These are phyloP conservation scores for Pitta sordida DNA, from an alignment of 2,113 vertebrate genomes.

Conservation along the genomic window DNA sequence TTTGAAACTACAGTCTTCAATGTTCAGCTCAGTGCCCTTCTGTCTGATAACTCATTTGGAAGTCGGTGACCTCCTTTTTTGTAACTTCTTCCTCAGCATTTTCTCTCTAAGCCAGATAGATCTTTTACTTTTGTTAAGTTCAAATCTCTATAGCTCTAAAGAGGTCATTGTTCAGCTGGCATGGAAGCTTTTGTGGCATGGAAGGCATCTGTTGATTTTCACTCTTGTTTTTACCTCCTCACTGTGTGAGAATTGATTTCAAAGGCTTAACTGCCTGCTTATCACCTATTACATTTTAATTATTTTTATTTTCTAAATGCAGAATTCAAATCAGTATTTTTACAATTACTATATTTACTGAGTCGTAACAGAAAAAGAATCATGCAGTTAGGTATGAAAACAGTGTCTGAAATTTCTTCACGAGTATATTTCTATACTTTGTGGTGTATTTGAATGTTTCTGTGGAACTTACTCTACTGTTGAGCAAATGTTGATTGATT, in stretches of 20 bases:
- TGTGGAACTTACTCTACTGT: background rate
- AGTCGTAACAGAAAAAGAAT: background rate
- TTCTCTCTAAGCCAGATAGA: background rate
- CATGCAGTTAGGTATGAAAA: background rate
- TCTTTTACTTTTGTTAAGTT: background rate
- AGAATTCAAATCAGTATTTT: background rate
- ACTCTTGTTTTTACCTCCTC: background rate
- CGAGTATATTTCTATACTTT: background rate
- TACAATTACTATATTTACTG: background rate
- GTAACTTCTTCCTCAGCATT: background rate
- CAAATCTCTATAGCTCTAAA: background rate
- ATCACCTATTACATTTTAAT: background rate
- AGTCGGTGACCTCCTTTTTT: background rate
- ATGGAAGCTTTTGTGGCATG: background rate
- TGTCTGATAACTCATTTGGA: background rate
- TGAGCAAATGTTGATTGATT: constrained; percentile 24
- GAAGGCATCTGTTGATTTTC: background rate
- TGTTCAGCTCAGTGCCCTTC: background rate
- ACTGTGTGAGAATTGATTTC: background rate
- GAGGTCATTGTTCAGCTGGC: background rate
- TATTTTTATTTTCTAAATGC: background rate
- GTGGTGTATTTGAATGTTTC: background rate
- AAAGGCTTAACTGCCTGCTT: background rate
- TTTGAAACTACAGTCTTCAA: background rate
- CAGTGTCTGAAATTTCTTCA: background rate